Evolutionary conservation across 2,888 invertebrate genomes (phyloP).

Genomic region (Pimpla rufipes): DNA sequence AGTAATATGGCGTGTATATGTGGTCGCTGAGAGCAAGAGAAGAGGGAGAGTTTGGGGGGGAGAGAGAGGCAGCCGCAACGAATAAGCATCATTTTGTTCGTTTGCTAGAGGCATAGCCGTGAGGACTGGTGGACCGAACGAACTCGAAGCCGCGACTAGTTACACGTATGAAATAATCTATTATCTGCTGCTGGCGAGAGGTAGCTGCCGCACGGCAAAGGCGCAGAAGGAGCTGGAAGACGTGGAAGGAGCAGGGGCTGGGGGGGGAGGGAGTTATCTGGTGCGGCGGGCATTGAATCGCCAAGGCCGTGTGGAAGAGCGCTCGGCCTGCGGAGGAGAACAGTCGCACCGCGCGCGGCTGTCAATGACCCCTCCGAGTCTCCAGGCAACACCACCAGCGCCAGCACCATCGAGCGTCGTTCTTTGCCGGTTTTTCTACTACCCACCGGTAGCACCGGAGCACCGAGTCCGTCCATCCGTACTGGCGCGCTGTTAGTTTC

Average conservation of each 20-base stretch:
- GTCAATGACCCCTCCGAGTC: conserved; percentile 80
- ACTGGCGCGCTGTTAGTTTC: conserved; percentile 6
- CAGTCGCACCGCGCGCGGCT: conserved; percentile 78
- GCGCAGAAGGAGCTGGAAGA: conserved; percentile 50
- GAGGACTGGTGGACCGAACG: conserved; percentile 59
- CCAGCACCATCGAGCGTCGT: conserved; percentile 62
- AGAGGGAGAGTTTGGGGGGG: conserved; percentile 32
- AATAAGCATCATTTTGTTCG: conserved; percentile 54
- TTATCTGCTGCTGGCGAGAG: conserved; percentile 77
- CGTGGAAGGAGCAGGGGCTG: conserved; percentile 29
- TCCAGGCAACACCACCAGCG: conserved; percentile 49
- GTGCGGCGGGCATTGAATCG: conserved; percentile 84
- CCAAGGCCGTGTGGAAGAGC: conserved; percentile 82
- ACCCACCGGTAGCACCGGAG: conserved; percentile 26
- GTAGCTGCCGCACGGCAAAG: conserved; percentile 60
- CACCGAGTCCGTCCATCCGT: conserved; percentile 20
- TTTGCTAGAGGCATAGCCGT: conserved; percentile 47
- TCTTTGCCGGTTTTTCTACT: conserved; percentile 44
- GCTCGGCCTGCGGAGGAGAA: conserved; percentile 75
- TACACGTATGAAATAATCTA: conserved; percentile 84
- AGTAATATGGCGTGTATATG: conserved; percentile 31
- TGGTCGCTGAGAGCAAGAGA: conserved; percentile 31
- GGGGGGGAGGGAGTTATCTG: conserved; percentile 82
- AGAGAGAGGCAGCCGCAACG: conserved; percentile 57
- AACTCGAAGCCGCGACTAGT: conserved; percentile 77